These are phyloP conservation scores for Olivierus martensii DNA, from an alignment of 1,140 invertebrate genomes.

Conservation along the genomic window DNA sequence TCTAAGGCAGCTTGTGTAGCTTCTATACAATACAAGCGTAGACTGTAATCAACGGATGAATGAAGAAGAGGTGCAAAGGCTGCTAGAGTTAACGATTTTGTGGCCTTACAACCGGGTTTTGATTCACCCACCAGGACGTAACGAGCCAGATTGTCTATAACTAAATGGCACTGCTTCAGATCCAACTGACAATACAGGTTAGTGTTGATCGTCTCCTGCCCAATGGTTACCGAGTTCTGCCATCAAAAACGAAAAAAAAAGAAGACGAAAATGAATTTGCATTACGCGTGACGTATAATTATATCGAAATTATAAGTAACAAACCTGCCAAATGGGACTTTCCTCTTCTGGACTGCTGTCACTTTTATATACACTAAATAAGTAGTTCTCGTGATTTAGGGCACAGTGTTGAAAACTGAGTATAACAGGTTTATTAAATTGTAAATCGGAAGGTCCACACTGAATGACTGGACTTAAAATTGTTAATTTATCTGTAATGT, in stretches of 20 bases:
- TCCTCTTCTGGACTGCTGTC: conserved; percentile 26
- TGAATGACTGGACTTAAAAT: conserved; percentile 81
- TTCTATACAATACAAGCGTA: conserved; percentile 81
- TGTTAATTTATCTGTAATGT: conserved; percentile 53
- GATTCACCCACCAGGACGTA: conserved; percentile 80
- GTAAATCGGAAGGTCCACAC: conserved; percentile 61
- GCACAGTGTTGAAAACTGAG: conserved; percentile 84
- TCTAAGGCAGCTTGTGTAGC: conserved; percentile 81
- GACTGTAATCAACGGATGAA: conserved; percentile 50
- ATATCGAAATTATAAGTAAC: background rate
- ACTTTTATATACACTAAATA: conserved; percentile 19
- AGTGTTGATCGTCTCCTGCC: conserved; percentile 90
- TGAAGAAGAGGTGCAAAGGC: conserved; percentile 57
- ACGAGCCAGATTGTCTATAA: conserved; percentile 71
- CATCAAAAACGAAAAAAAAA: background rate
- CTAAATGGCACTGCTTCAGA: conserved; percentile 66
- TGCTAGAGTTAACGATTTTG: conserved; percentile 72
- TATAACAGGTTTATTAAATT: conserved; percentile 76
- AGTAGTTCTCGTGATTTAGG: conserved; percentile 25
- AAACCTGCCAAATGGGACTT: conserved; percentile 24
- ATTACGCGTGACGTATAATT: too few relatives aligned
- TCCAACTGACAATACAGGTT: conserved; percentile 86
- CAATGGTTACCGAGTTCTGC: conserved; percentile 65
- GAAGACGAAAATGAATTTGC: too few relatives aligned
- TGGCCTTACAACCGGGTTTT: conserved; percentile 38